These are phyloP conservation scores for Macrosiphum euphorbiae DNA, from an alignment of 2,888 invertebrate species.

Conservation along the genomic window DNA sequence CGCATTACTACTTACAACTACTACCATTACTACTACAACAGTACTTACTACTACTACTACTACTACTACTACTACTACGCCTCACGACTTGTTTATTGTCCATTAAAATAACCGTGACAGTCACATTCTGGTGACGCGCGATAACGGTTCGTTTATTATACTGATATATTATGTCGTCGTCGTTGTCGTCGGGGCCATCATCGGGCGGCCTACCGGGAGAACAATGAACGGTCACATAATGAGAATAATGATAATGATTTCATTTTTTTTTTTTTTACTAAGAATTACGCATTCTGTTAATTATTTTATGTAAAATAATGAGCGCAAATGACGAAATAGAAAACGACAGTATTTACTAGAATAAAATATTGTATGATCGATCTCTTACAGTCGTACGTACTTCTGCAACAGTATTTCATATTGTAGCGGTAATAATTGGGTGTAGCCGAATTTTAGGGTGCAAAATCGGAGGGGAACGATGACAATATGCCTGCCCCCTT, in stretches of 20 bases:
- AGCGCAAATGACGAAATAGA: background rate
- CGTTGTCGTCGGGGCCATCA: background rate
- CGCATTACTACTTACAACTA: background rate
- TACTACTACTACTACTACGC: background rate
- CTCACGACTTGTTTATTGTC: conserved; percentile 54
- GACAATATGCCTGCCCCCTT: too few species aligned
- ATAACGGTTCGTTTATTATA: conserved; percentile 23
- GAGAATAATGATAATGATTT: background rate
- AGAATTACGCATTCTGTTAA: background rate
- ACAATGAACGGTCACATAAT: background rate
- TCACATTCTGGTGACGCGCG: conserved; percentile 25
- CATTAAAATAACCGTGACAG: conserved; percentile 51
- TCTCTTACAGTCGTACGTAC: background rate
- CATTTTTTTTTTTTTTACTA: background rate
- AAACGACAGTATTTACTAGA: background rate
- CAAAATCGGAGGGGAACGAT: background rate
- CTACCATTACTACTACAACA: background rate
- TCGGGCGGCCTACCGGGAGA: background rate
- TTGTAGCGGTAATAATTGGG: background rate
- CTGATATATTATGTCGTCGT: background rate
- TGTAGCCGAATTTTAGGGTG: background rate
- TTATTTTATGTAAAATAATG: background rate
- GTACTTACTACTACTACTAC: background rate
- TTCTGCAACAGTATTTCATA: background rate
- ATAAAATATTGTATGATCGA: background rate